Base-by-base conservation (phyloP, 2,113 vertebrate genomes). In the Haemorhous mexicanus region DNA sequence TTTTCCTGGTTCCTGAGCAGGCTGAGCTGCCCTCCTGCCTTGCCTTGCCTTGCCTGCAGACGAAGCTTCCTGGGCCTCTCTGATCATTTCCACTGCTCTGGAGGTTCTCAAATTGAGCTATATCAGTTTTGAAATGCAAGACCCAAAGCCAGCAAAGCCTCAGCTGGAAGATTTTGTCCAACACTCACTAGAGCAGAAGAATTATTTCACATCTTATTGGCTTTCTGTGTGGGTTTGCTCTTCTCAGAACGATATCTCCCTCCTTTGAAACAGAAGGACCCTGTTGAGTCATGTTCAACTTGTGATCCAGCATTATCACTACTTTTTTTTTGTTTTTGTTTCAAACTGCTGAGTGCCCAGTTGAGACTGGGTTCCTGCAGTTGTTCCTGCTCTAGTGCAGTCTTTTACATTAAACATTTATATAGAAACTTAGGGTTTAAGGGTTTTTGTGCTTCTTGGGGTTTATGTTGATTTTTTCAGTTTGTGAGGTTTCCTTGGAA, bases 181-280 rank as follows among this genome's bases (percentile, higher is more conserved):
- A 16, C 79, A 44, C 35, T 68, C 61, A 64, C 16, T 73, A 80
- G 91, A 94, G 89, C 94, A 94, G 91, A 90, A 94, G 67, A 73
- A 83, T 73, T 61, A 61, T 64, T 88, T 94, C 91, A 88, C 58
- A 68, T 94, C 86, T 88, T 93, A 41, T 9, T 92, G 93, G 53
- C 72, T 63, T 14, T 66, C 6, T 4, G 0, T 68, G 50, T n/a
- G 83, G 67, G 41, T 64, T 88, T 86, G 89, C 83, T 88, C 21
- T 55, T 79, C 86, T 47, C 67, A 21, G 75, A 68, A 9, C 0
- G 2, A 2, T 63, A 12, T 20, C 52, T 90, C 68, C 67, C 75
- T 92, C 27, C 89, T 90, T 76, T 55, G 41, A 56, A 90, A 56
- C 67, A 85, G 70, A 62, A 92, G 83, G 70, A 50, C 50, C 19